Evolutionary conservation across 2,113 vertebrate genomes (phyloP).

Genomic region (Oryctolagus cuniculus): mOryCun1.1 NC_091438.1:79451501-79452000

Average conservation of each 20-base stretch:
- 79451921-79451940: background rate
- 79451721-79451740: background rate
- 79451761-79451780: background rate
- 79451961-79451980: background rate
- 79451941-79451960: background rate
- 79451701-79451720: background rate
- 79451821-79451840: background rate
- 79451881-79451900: background rate
- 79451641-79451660: background rate
- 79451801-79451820: background rate
- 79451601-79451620: background rate
- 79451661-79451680: background rate
- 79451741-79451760: background rate
- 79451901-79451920: background rate
- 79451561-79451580: background rate
- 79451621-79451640: conserved; percentile 17
- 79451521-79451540: background rate
- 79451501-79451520: background rate
- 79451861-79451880: background rate
- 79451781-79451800: conserved; percentile 16
- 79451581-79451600: background rate
- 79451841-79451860: background rate
- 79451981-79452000: background rate
- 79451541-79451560: background rate
- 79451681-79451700: background rate